Evolutionary conservation across 2,113 vertebrate genomes (phyloP), one percentile per base, ranked within the genome.

Genomic region (Petroica traversi): DNA sequence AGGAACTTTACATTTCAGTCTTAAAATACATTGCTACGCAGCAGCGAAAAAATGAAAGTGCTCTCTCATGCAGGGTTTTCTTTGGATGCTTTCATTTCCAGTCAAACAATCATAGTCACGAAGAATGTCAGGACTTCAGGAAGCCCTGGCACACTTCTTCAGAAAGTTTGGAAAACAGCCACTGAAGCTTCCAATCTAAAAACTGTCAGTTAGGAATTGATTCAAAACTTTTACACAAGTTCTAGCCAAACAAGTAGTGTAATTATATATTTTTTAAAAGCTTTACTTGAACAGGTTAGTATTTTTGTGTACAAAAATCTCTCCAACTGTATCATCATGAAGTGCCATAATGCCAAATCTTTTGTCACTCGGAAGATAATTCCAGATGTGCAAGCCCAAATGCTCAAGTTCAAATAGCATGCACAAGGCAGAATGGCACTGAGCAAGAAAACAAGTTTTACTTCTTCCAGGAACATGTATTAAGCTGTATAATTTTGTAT

Each of bases 11-110:
- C 13, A 6, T 49, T 57, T 67, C 29, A 54, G 15, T 55, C 10
- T 19, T 43, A 8, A 11, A 15, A 18, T 59, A 34, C 3, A 2
- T 64, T 64, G 48, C 20, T 64, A 3, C 5, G 1, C 1, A 3
- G 19, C 38, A 41, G 9, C 58, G 19, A 77, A 66, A 62, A 93
- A 68, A 33, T 48, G 33, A 18, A 74, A 75, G 9, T 12, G 11
- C 6, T 54, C 34, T 67, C 4, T 38, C 75, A 19, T 29, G 19
- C 13, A 22, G 19, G 40, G 14, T 34, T 55, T 79, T 55, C 33
- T 63, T 64, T 64, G 24, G 25, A 67, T 14, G 4, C 19, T 68
- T 19, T 33, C 66, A 0, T 29, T 88, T 67, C 31, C 38, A 66
- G 41, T 36, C 23, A 74, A 67, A n/a, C 28, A 22, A 3, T 34